Base-by-base conservation (phyloP, 2,113 vertebrate species). In the Leptobrachium leishanense region DNA sequence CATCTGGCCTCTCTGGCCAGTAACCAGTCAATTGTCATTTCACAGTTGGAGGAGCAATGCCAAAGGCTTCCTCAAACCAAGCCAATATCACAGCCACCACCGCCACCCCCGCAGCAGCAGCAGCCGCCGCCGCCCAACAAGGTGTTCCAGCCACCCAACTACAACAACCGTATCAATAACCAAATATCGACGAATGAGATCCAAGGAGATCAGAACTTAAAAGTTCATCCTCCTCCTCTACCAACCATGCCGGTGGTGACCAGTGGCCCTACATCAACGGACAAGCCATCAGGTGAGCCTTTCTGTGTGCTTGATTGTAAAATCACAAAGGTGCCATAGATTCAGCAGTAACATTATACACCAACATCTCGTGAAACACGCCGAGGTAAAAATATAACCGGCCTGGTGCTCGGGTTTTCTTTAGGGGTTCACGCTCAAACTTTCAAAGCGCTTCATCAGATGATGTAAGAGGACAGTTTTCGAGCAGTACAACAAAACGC, bases 161-260 rank as follows among this genome's bases (percentile, higher is more conserved):
- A 90, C 43, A 93, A 91, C 68, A 96, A 95, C 82, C 94, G 94
- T 10, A 91, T 92, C 65, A 95, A 87, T 85, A 96, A 95, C 74
- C 96, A 97, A 84, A 96, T 99, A 86, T 91, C 93, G 54, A 99
- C 95, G 87, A 99, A 99, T 0, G 97, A 99, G 90, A 99, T 99
- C 85, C 98, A 99, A 85, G 97, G 95, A 11, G 98, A 99, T 84
- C 98, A 96, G 89, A 96, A 96, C 82, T 87, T 95, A 69, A 98
- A 99, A 86, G 94, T 89, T 83, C 88, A 93, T 15, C 93, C 92
- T 2, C 94, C 94, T 2, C 86, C 93, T 10, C 87, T 95, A 80
- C 95, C 96, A 72, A 98, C 97, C 2, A 98, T 99, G 95, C 95
- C 96, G 39, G 81, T 91, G 12, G 94, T 95, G 79, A 98, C 95